Evolutionary conservation across 2,797 vertebrate species (phyloP).

Genomic region (Gorsachius magnificus): DNA sequence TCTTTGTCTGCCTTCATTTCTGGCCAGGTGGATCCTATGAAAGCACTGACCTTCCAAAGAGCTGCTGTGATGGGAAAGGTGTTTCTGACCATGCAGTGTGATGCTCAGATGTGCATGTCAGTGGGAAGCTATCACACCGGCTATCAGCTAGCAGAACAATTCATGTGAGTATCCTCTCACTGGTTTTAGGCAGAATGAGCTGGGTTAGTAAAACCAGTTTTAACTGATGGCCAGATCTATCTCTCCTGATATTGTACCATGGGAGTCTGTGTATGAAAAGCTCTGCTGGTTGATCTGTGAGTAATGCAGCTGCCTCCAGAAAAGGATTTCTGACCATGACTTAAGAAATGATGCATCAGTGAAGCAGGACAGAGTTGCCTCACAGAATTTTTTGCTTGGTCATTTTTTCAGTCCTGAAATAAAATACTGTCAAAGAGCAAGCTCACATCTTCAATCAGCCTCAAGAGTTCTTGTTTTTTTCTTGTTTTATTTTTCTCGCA

Average conservation of each 20-base stretch:
- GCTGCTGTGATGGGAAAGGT: not conserved
- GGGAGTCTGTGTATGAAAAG: not conserved
- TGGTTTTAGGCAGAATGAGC: not conserved
- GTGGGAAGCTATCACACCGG: not conserved
- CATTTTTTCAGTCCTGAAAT: slow-evolving; percentile 30
- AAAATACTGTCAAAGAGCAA: not conserved
- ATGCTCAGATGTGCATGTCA: not conserved
- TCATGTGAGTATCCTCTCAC: not conserved
- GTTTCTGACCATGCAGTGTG: not conserved
- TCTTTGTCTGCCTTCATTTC: not conserved
- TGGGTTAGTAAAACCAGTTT: not conserved
- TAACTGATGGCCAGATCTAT: not conserved
- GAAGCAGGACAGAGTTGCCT: not conserved
- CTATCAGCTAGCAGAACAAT: not conserved
- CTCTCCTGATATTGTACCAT: not conserved
- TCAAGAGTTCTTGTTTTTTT: not conserved
- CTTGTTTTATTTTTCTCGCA: not conserved
- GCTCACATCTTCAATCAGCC: slow-evolving; percentile 23
- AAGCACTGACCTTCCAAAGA: not conserved
- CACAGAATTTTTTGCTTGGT: not conserved
- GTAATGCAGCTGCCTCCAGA: not conserved
- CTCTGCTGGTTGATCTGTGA: slow-evolving; percentile 3
- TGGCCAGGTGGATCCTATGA: not conserved
- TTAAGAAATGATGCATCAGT: not conserved
- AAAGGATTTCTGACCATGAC: not conserved